These are phyloP conservation scores for Danio choprae DNA, from an alignment of 2,797 vertebrate genomes.

Conservation along the genomic window DNA sequence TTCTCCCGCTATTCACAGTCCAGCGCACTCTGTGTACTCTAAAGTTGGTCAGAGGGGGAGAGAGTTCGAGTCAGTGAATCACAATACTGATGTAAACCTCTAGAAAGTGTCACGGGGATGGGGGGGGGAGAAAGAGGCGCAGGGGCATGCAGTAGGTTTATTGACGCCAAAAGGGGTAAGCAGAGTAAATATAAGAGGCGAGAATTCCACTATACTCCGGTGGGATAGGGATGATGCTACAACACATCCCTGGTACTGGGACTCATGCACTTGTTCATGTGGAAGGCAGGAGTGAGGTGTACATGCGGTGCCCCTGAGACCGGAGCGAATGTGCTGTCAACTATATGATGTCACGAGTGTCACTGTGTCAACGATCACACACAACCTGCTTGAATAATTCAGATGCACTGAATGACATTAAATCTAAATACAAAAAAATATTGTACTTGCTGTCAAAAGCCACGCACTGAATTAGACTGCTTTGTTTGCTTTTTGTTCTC, in stretches of 20 bases:
- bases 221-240: conserved; percentile 26
- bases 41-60: conserved; percentile 40
- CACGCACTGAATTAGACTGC: no score
- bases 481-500: no score
- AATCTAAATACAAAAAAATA: conserved; percentile 5
- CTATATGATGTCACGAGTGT: conserved; percentile 19
- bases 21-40: conserved; percentile 52
- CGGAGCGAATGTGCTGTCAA: neutral
- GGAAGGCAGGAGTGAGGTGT: conserved; percentile 30
- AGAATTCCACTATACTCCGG: conserved; percentile 27
- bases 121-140: neutral
- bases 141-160: conserved; percentile 5
- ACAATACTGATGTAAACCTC: conserved; percentile 44
- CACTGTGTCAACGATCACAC: conserved; percentile 28
- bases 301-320: conserved; percentile 7
- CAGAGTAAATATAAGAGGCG: neutral
- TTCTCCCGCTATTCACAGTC: conserved; percentile 60
- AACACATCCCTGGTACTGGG: neutral
- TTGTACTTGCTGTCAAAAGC: neutral
- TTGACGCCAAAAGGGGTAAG: conserved; percentile 22
- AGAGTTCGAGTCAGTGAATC: conserved; percentile 50
- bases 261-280: conserved; percentile 10
- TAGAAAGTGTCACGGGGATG: conserved; percentile 39
- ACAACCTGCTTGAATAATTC: conserved; percentile 21
- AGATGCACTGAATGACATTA: conserved; percentile 18